Evolutionary conservation across 2,888 invertebrate genomes (phyloP).

Genomic region (Andrena minutula): DNA sequence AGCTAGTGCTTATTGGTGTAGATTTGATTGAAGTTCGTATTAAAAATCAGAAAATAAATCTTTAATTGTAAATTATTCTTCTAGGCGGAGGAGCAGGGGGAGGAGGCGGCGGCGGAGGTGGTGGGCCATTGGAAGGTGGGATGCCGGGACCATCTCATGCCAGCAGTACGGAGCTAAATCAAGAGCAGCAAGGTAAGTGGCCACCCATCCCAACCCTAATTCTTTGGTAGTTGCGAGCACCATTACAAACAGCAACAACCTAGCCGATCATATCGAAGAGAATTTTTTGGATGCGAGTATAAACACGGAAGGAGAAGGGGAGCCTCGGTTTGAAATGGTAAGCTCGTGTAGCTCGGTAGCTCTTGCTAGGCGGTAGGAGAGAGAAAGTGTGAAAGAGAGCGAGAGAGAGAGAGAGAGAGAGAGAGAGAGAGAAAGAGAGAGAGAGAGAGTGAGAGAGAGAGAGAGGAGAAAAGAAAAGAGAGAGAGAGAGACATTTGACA

Average conservation of each 20-base stretch:
- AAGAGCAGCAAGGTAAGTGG: slow-evolving; percentile 84
- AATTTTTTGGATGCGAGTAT: slow-evolving; percentile 80
- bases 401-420: slow-evolving; percentile 14
- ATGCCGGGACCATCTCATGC: slow-evolving; percentile 83
- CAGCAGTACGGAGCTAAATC: slow-evolving; percentile 81
- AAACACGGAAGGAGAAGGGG: slow-evolving; percentile 78
- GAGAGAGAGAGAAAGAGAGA: not conserved
- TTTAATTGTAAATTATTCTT: slow-evolving; percentile 26
- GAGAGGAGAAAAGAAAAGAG: slow-evolving; percentile 14
- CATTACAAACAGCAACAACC: slow-evolving; percentile 85
- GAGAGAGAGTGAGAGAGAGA: slow-evolving; percentile 11
- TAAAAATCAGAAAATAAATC: not conserved
- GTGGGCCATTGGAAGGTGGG: slow-evolving; percentile 78
- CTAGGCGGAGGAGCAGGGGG: slow-evolving; percentile 50
- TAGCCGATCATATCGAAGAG: slow-evolving; percentile 84
- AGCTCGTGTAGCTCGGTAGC: slow-evolving; percentile 85
- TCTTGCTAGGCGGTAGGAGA: slow-evolving; percentile 84
- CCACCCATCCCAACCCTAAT: slow-evolving; percentile 64
- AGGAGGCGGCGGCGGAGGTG: slow-evolving; percentile 48
- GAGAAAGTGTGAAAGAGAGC: slow-evolving; percentile 44
- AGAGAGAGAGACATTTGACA: slow-evolving; percentile 81
- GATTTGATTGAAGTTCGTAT: not conserved
- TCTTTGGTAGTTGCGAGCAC: slow-evolving; percentile 84
- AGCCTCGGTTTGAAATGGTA: slow-evolving; percentile 85
- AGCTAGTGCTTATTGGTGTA: not conserved